These are phyloP conservation scores for Phyllostomus discolor DNA, from an alignment of 2,113 vertebrate species.

Conservation along the genomic window DNA sequence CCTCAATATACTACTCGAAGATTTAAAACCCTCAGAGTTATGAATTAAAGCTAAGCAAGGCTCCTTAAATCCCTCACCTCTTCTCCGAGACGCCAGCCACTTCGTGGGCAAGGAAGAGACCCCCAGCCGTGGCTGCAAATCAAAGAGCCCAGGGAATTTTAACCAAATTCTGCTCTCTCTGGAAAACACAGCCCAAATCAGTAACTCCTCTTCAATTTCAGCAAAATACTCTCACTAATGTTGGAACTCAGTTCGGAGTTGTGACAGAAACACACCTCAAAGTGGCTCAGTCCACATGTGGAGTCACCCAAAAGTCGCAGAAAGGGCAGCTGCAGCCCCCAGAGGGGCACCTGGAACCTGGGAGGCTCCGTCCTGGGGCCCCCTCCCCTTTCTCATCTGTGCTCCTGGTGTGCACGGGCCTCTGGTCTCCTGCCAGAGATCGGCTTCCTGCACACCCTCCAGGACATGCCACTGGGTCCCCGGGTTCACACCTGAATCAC, in stretches of 20 bases:
- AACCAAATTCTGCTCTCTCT: neutral
- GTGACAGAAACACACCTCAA: neutral
- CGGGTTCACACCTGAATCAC: neutral
- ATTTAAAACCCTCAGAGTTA: neutral
- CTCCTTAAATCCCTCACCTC: neutral
- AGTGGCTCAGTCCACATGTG: neutral
- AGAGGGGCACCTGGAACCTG: neutral
- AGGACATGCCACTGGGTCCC: neutral
- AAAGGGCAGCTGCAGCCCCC: neutral
- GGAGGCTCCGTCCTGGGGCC: neutral
- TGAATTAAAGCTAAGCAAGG: neutral
- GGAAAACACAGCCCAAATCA: neutral
- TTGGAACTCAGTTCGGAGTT: neutral
- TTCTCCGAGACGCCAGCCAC: neutral
- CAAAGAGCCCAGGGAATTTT: neutral
- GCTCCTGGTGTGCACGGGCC: neutral
- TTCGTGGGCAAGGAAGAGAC: neutral
- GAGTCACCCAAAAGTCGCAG: neutral
- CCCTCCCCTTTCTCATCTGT: neutral
- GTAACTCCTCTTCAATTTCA: neutral
- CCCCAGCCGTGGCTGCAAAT: neutral
- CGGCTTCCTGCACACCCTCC: neutral
- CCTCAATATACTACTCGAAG: neutral
- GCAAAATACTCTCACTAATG: neutral
- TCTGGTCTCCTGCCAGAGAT: neutral